Evolutionary conservation across 2,797 vertebrate species (phyloP), one percentile per base, ranked within the genome.

Genomic region (Pteropus rufus): DNA sequence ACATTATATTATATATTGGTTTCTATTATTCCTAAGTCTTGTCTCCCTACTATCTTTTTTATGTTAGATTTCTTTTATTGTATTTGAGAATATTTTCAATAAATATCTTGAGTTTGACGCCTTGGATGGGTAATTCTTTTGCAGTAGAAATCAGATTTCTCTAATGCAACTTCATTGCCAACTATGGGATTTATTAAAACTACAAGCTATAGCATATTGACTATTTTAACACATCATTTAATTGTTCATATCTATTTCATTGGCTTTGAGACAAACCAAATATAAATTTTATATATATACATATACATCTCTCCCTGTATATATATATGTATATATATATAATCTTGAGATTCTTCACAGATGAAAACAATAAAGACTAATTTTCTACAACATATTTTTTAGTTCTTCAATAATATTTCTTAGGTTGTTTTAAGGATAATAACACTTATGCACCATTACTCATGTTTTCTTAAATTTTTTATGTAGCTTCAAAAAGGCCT

Each of bases 291-390:
- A 49, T 46, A 46, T 46, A 12, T 12, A 46, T 46, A 41, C 9
- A 41, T 36, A 36, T 36, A 36, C 36, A 36, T 36, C 36, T 36
- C 36, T 36, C 36, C 6, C 9, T 41, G 9, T 41, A 41, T 41
- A 41, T 41, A 46, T 46, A 44, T 44, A 44, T 10, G 10, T 10
- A 10, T 44, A 10, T 44, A 10, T 44, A 44, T 46, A 14, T 46
- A 44, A 46, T 49, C 49, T 49, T 49, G 15, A 16, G 15, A 93
- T 98, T 98, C 98, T 98, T 98, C 98, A 98, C 84, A 98, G 98
- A 98, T 98, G 97, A 98, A 98, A 98, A 93, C 75, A 94, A 89
- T 34, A 52, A 95, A 93, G 46, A 29, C 44, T 92, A 72, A 94
- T 94, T 91, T 96, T 80, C 85, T 97, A 96, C 62, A 95, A 91